A percentile compares a stretch with the other conserved stretches of the same genome.
Evolutionary conservation across 2,797 vertebrate species (phyloP).

Genomic region (Tarsius wallacei): DNA sequence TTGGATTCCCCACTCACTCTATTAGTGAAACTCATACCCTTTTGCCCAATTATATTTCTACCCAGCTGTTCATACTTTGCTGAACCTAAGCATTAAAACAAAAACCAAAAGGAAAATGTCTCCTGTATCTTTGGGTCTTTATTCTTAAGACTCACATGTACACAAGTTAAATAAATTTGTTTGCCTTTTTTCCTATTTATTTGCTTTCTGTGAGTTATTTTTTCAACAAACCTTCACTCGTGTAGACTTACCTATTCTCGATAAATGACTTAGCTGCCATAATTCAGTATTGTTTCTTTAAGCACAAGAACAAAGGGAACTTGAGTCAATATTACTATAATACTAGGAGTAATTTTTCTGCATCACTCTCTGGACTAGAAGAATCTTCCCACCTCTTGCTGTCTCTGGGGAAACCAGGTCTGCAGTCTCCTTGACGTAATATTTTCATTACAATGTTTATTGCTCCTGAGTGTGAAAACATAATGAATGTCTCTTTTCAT

Average conservation of each 20-base stretch:
- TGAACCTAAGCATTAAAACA: neutral
- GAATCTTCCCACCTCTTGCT: neutral
- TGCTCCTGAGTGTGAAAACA: neutral
- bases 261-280: neutral
- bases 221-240: neutral
- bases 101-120: neutral
- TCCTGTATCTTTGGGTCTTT: neutral
- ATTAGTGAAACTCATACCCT: neutral
- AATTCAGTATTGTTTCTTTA: neutral
- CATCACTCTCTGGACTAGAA: neutral
- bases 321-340: neutral
- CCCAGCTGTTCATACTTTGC: neutral
- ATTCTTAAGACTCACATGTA: neutral
- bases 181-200: neutral
- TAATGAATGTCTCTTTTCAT: neutral
- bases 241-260: neutral
- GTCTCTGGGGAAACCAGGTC: neutral
- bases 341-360: neutral
- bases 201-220: neutral
- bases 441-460: neutral
- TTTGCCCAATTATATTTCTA: neutral
- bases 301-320: neutral
- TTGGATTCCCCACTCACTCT: neutral
- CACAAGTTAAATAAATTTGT: neutral
- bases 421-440: neutral